Conservation (phyloP, 2,797 vertebrate species). For the Paratrypauchen microcephalus region DNA sequence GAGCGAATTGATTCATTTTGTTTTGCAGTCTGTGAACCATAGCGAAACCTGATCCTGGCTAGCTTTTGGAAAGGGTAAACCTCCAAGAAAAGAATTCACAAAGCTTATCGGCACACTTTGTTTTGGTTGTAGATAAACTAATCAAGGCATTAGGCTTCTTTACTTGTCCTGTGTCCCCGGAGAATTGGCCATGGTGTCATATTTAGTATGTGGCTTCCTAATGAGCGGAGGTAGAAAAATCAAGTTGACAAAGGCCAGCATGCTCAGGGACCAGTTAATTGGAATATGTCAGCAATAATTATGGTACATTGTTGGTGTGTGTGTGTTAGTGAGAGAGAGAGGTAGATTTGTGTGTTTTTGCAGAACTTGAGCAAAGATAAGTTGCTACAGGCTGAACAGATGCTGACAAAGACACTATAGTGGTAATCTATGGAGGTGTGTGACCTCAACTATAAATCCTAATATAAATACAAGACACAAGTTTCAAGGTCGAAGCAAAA, state of each 20-base stretch:
- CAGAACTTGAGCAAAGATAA: constrained; percentile 21
- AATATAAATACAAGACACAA: constrained; percentile 7
- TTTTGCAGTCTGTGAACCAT: background rate
- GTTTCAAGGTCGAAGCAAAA: constrained; percentile 12
- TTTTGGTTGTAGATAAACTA: constrained; percentile 25
- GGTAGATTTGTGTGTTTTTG: constrained; percentile 14
- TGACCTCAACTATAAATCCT: background rate
- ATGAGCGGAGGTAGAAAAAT: constrained; percentile 54
- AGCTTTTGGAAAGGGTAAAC: background rate
- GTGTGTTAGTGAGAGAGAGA: background rate
- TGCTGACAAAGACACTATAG: constrained; percentile 17
- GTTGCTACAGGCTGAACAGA: constrained; percentile 19
- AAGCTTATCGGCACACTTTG: background rate
- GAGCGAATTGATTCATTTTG: background rate
- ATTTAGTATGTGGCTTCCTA: constrained; percentile 34
- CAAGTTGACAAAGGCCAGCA: constrained; percentile 53
- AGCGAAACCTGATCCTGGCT: background rate
- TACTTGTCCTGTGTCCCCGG: constrained; percentile 14
- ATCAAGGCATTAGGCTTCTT: constrained; percentile 43
- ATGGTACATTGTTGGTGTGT: constrained; percentile 19
- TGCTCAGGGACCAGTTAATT: constrained; percentile 68
- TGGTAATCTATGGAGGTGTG: background rate
- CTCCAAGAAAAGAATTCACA: background rate
- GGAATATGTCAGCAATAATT: constrained; percentile 37
- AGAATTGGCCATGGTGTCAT: constrained; percentile 35